These are phyloP conservation scores for Clistopyga incitator DNA, from an alignment of 2,888 invertebrate genomes.

Conservation along the genomic window DNA sequence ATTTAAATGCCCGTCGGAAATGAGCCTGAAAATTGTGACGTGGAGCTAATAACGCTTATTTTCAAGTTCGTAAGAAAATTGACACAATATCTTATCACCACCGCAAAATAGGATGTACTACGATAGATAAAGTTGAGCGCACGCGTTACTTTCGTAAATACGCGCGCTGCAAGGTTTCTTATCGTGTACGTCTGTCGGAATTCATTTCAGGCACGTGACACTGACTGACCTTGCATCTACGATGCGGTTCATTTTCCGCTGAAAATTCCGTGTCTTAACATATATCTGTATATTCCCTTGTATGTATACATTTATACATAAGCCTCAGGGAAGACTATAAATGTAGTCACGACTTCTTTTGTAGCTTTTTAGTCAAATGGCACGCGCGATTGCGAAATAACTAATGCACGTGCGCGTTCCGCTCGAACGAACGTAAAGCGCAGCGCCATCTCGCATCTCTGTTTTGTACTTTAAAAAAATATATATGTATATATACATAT, in stretches of 20 bases:
- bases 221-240: constrained; percentile 3
- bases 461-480: too few species aligned
- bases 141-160: neutral
- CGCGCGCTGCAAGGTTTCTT: constrained; percentile 1
- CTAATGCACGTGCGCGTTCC: too few species aligned
- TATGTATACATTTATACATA: neutral
- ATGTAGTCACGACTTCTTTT: too few species aligned
- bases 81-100: constrained; percentile 14
- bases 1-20: too few species aligned
- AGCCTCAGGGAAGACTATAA: too few species aligned
- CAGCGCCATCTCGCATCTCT: too few species aligned
- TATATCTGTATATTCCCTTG: too few species aligned
- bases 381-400: too few species aligned
- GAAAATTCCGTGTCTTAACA: neutral
- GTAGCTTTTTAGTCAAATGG: too few species aligned
- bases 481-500: too few species aligned
- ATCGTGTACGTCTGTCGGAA: neutral
- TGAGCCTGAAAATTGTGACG: too few species aligned
- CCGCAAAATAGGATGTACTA: neutral
- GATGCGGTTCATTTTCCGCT: neutral
- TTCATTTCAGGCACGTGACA: constrained; percentile 28
- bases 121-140: neutral
- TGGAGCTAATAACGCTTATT: neutral
- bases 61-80: neutral
- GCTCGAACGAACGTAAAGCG: too few species aligned